Percentiles rank a stretch among this genome's conserved stretches.
These are phyloP conservation scores for Phlogophora meticulosa DNA, from an alignment of 2,888 invertebrate species.

Conservation along the genomic window DNA sequence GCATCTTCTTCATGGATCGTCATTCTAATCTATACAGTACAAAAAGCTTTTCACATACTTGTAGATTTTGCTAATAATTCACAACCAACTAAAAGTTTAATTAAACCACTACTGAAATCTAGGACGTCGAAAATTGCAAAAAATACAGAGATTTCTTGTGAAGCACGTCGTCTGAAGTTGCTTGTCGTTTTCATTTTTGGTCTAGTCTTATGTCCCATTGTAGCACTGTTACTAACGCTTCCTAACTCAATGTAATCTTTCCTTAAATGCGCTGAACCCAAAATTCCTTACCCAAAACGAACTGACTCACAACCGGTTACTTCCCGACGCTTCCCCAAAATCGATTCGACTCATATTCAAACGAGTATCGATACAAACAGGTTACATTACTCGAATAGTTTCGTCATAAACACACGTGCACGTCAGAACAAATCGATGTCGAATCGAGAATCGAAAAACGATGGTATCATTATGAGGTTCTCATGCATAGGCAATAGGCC, in stretches of 20 bases:
- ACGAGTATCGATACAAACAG: constrained; percentile 39
- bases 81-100: too few species aligned
- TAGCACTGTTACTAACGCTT: not conserved
- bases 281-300: constrained; percentile 11
- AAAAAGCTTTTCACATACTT: too few species aligned
- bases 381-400: constrained; percentile 32
- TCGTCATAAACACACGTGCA: constrained; percentile 45
- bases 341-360: constrained; percentile 30
- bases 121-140: too few species aligned
- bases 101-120: too few species aligned
- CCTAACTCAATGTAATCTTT: not conserved
- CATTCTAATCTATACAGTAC: too few species aligned
- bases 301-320: constrained; percentile 33
- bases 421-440: constrained; percentile 52
- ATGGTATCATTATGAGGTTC: constrained; percentile 60
- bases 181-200: too few species aligned
- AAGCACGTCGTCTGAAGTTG: too few species aligned
- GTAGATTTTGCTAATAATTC: too few species aligned
- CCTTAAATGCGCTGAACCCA: constrained; percentile 9
- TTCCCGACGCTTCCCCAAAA: constrained; percentile 31
- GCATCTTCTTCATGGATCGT: too few species aligned
- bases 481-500: constrained; percentile 56
- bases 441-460: too few species aligned
- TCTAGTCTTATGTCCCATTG: too few species aligned
- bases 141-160: too few species aligned